Conservation (phyloP, 2,797 vertebrate species). For the Salarias fasciatus region DNA sequence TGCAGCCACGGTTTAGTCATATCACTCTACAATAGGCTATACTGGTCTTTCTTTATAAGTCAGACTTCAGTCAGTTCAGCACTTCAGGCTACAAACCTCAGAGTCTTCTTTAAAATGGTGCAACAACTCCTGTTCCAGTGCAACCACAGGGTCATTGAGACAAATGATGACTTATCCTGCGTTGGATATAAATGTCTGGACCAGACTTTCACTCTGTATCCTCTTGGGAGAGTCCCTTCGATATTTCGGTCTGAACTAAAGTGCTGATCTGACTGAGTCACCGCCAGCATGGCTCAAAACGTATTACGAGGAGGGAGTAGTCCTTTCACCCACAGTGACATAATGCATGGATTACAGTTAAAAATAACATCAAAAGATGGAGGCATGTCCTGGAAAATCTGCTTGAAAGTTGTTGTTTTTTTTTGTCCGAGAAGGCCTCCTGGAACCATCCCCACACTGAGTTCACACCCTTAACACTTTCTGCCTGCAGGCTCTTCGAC, state of each 20-base stretch:
- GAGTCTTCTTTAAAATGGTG: background rate
- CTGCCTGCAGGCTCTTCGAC: slow-evolving; percentile 8
- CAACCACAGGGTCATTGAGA: background rate
- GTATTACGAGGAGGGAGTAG: background rate
- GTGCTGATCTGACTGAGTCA: background rate
- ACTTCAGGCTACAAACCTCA: background rate
- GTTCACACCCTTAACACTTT: slow-evolving; percentile 12
- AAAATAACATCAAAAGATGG: background rate
- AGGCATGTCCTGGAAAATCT: background rate
- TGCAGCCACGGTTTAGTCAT: too few relatives aligned
- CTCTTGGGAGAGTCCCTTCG: background rate
- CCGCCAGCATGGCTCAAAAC: background rate
- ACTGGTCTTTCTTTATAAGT: background rate
- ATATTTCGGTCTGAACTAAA: background rate
- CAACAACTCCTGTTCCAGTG: background rate
- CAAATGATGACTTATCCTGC: too few relatives aligned
- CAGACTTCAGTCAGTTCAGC: background rate
- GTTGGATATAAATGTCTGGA: background rate
- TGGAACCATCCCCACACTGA: background rate
- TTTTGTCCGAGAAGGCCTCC: too few relatives aligned
- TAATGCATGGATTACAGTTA: background rate
- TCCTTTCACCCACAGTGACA: background rate
- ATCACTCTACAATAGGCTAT: background rate
- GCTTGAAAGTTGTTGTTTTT: background rate
- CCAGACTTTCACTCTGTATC: background rate